phyloP scores from a whole-genome alignment of 2,113 vertebrate species.

The Micromys minutus region DNA sequence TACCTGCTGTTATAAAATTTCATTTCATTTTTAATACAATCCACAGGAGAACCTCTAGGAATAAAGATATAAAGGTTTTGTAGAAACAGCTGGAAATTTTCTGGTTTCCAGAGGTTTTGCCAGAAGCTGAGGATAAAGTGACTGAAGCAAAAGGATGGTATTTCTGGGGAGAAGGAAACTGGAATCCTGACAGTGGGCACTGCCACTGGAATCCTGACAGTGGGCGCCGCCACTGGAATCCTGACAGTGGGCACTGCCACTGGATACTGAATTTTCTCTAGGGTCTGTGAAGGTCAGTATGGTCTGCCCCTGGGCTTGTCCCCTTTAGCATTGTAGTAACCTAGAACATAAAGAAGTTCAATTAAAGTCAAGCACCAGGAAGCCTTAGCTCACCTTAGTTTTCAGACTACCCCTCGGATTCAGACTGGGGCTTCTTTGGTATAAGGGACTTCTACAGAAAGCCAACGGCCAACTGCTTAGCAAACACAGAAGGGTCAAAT shows the following conservation, averaged over 20 bases:
- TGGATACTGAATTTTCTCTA: background rate
- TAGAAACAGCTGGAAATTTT: slow-evolving; percentile 46
- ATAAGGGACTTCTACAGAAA: background rate
- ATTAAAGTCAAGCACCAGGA: background rate
- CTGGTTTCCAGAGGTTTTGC: slow-evolving; percentile 38
- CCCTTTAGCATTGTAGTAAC: too few relatives aligned
- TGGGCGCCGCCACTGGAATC: background rate
- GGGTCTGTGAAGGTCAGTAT: background rate
- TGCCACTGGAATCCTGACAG: background rate
- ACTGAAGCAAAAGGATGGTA: background rate
- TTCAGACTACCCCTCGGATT: background rate
- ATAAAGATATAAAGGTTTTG: background rate
- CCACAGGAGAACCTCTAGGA: slow-evolving; percentile 5
- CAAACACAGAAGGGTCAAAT: fast-evolving
- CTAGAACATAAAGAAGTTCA: too few relatives aligned
- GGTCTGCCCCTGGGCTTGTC: too few relatives aligned
- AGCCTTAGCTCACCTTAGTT: background rate
- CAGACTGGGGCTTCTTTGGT: background rate
- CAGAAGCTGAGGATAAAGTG: background rate
- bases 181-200: background rate
- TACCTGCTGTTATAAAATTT: slow-evolving; percentile 30
- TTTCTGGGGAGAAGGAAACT: fast-evolving
- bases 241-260: too few relatives aligned
- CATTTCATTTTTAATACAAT: slow-evolving; percentile 55
- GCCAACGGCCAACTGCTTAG: background rate